Conservation (phyloP, 2,797 vertebrate genomes). For the Mus caroli region DNA sequence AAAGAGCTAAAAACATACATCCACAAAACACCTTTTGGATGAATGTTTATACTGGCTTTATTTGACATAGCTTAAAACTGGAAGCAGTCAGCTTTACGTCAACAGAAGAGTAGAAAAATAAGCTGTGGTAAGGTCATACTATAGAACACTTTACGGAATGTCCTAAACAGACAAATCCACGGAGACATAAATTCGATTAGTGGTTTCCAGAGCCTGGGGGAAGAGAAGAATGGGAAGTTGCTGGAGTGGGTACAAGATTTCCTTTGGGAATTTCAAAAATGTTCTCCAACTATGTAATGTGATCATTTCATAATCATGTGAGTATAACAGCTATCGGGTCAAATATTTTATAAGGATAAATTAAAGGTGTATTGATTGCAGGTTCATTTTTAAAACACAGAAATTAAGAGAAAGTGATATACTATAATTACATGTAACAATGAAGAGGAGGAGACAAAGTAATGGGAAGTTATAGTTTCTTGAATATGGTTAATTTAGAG, state of each 20-base stretch:
- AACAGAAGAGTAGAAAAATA: conserved; percentile 50
- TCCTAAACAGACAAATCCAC: conserved; percentile 21
- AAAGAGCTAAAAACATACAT: background rate
- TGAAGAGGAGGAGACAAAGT: background rate
- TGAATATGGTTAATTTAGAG: background rate
- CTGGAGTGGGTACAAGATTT: background rate
- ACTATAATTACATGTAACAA: background rate
- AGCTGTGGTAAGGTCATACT: background rate
- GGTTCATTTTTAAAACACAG: conserved; percentile 1
- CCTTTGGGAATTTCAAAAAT: conserved; percentile 12
- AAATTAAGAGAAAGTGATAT: background rate
- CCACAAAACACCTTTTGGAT: conserved; percentile 48
- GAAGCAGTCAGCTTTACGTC: conserved; percentile 37
- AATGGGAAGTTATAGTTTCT: background rate
- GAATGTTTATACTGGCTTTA: background rate
- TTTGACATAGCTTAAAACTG: conserved; percentile 32
- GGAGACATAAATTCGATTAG: background rate
- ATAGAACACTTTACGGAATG: background rate
- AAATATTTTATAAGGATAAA: background rate
- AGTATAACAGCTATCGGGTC: background rate
- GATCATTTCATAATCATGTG: background rate
- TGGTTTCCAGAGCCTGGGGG: background rate
- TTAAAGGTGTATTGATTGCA: background rate
- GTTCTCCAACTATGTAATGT: background rate
- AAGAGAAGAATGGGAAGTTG: background rate